A percentile compares a stretch with the other conserved stretches of the same genome.
Conservation (phyloP, 53 echinoderm and acorn worm genomes). For the Antedon mediterranea region DNA sequence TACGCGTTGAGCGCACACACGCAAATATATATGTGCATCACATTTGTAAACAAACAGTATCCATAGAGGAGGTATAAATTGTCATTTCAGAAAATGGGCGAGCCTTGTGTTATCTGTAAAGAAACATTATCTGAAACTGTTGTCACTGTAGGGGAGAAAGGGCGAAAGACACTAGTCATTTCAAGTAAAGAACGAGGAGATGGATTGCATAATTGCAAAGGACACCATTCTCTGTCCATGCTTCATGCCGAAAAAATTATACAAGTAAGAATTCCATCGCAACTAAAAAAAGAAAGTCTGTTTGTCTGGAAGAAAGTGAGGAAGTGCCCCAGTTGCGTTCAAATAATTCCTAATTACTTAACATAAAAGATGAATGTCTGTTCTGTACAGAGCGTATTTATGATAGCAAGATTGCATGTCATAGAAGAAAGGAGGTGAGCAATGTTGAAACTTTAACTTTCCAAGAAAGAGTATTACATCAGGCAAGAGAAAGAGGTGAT, state of each 20-base stretch:
- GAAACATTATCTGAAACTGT: neutral
- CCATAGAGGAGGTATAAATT: neutral
- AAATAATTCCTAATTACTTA: constrained; percentile 18
- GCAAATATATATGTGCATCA: too few relatives aligned
- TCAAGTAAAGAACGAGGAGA: constrained; percentile 23
- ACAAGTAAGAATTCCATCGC: constrained; percentile 15
- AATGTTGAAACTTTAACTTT: constrained; percentile 29
- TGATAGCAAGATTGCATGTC: neutral
- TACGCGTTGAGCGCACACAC: too few relatives aligned
- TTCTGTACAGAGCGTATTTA: constrained; percentile 3
- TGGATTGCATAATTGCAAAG: neutral
- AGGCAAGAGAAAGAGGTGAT: constrained; percentile 28
- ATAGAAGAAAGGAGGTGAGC: constrained; percentile 10
- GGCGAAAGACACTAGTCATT: constrained; percentile 11
- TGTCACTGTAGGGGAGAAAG: constrained; percentile 11
- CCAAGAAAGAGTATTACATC: constrained; percentile 12
- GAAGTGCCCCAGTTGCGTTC: constrained; percentile 22
- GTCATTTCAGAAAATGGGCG: constrained; percentile 7
- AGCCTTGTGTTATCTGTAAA: neutral
- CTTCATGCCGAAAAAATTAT: constrained; percentile 5
- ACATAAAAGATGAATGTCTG: constrained; percentile 22
- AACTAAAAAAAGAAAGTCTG: constrained; percentile 23
- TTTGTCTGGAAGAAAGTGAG: constrained; percentile 19
- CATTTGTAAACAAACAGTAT: neutral
- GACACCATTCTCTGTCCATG: constrained; percentile 6